Conservation (phyloP, 2,888 invertebrate species). For the Acronicta aceris region DNA sequence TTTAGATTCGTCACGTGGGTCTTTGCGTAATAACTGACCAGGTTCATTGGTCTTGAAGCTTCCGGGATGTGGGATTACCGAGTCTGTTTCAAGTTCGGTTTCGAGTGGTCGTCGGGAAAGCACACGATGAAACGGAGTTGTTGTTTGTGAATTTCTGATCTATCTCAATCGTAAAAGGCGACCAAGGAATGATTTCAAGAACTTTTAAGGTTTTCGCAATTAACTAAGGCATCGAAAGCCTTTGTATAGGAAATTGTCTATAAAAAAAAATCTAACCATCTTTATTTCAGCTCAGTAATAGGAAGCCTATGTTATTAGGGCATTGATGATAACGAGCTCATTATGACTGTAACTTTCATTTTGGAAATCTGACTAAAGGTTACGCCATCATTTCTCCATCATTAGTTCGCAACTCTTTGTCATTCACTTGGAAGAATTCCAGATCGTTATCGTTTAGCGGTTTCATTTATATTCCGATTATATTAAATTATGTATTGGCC, state of each 20-base stretch:
- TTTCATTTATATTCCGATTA: slow-evolving; percentile 31
- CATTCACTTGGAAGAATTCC: slow-evolving; percentile 26
- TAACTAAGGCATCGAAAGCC: too few species aligned
- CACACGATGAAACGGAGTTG: not conserved
- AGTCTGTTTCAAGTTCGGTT: slow-evolving; percentile 3
- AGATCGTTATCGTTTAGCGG: slow-evolving; percentile 17
- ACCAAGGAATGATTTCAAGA: too few species aligned
- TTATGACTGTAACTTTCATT: not conserved
- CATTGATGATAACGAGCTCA: not conserved
- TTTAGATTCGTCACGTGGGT: slow-evolving; percentile 57
- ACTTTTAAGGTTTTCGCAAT: too few species aligned
- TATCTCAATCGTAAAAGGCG: too few species aligned
- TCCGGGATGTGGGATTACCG: slow-evolving; percentile 20
- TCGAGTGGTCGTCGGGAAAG: not conserved
- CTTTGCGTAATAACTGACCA: slow-evolving; percentile 50
- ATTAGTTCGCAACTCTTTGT: slow-evolving; percentile 9
- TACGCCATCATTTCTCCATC: not conserved
- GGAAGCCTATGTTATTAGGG: not conserved
- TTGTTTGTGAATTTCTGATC: not conserved
- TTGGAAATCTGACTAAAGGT: not conserved
- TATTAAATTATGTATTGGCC: slow-evolving; percentile 23
- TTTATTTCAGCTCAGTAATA: too few species aligned
- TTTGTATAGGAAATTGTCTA: too few species aligned
- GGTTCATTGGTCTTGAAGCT: slow-evolving; percentile 61
- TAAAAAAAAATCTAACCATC: too few species aligned